A percentile compares a stretch with the other conserved stretches of the same genome.
These are phyloP conservation scores for Seriola dumerili DNA, from an alignment of 2,113 vertebrate genomes.

Conservation along the genomic window DNA sequence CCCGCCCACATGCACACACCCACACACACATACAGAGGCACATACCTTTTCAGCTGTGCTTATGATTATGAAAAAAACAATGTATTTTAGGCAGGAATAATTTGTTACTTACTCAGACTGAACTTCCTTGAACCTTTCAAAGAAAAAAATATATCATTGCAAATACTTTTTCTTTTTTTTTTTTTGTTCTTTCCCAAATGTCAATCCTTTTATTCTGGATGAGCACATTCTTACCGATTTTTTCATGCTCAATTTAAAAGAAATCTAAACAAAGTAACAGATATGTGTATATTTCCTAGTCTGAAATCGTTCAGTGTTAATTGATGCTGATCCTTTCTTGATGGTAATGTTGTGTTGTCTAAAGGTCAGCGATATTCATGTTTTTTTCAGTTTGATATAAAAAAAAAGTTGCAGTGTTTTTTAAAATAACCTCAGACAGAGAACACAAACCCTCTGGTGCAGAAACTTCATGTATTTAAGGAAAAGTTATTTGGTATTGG, in stretches of 20 bases:
- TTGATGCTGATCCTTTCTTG: slow-evolving; percentile 56
- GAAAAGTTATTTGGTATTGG: slow-evolving; percentile 76
- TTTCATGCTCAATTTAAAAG: slow-evolving; percentile 66
- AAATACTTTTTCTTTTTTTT: not conserved
- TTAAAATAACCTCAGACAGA: slow-evolving; percentile 38
- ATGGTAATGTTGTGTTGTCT: slow-evolving; percentile 59
- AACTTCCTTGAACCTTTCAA: slow-evolving; percentile 21
- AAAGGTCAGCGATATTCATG: slow-evolving; percentile 76
- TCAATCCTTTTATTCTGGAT: slow-evolving; percentile 35
- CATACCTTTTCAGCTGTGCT: not conserved
- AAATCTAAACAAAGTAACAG: slow-evolving; percentile 52
- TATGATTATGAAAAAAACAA: not conserved
- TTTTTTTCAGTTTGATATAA: slow-evolving; percentile 61
- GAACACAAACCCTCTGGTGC: slow-evolving; percentile 44
- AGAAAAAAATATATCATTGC: not conserved
- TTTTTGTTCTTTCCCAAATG: slow-evolving; percentile 27
- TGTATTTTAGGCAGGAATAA: not conserved
- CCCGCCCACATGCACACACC: not conserved
- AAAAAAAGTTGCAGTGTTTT: slow-evolving; percentile 35
- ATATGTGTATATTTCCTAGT: slow-evolving; percentile 29
- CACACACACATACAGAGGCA: not conserved
- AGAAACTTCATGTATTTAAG: slow-evolving; percentile 74
- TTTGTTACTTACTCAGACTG: not conserved
- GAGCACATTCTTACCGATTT: slow-evolving; percentile 50
- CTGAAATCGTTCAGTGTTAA: slow-evolving; percentile 52